These are phyloP conservation scores for Drosophila elegans DNA, from an alignment of 1,140 invertebrate genomes.

Conservation along the genomic window DNA sequence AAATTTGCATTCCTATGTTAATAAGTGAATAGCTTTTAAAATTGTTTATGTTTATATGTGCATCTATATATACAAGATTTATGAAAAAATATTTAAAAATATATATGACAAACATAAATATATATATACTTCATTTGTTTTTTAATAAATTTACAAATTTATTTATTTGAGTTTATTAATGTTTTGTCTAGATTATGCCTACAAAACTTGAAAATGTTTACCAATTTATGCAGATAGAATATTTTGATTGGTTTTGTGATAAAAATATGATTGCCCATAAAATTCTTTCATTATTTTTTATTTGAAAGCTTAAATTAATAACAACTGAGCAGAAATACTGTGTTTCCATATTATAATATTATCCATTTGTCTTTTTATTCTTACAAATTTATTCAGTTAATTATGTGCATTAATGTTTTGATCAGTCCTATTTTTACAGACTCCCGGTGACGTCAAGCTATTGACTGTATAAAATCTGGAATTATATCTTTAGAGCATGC, in stretches of 20 bases:
- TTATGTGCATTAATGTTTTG: not conserved
- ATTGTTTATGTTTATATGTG: not conserved
- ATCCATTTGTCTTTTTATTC: slow-evolving; percentile 1
- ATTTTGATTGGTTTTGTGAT: not conserved
- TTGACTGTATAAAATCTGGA: not conserved
- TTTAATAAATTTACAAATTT: too few relatives aligned
- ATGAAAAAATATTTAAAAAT: too few relatives aligned
- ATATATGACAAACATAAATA: too few relatives aligned
- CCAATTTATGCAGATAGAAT: too few relatives aligned
- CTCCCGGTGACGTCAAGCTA: not conserved
- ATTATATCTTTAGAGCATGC: slow-evolving; percentile 8
- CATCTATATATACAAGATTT: too few relatives aligned
- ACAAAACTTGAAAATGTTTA: too few relatives aligned
- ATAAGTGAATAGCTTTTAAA: not conserved
- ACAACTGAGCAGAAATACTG: not conserved
- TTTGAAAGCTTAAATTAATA: not conserved
- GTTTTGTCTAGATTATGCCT: too few relatives aligned
- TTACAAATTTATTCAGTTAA: not conserved
- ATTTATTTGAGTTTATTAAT: too few relatives aligned
- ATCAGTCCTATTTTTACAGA: not conserved
- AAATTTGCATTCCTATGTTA: not conserved
- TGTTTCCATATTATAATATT: not conserved
- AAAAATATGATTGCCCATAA: not conserved
- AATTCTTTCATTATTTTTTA: not conserved
- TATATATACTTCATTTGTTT: too few relatives aligned